Base-by-base conservation (phyloP, 2,797 vertebrate species). In the Anguilla obscura region DNA sequence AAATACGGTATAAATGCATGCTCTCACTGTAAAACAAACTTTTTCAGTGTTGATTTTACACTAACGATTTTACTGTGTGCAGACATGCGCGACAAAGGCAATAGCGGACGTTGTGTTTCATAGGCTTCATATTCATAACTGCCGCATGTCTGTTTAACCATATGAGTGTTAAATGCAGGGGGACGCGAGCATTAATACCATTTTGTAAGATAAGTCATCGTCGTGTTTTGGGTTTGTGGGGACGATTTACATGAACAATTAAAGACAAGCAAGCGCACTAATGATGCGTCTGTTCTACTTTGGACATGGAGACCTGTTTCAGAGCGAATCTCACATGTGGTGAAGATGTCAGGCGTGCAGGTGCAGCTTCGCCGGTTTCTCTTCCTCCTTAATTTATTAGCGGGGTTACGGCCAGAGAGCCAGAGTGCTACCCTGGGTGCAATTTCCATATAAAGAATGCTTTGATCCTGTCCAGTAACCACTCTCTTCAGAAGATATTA, bases 311-410 rank as follows among this genome's bases (percentile, higher is more conserved):
- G 89, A 88, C 91, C 88, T 87, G 91, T 86, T 91, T 87, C 83
- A 87, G 85, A 79, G 90, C 87, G 74, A 74, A 76, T 66, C 80
- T 89, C 88, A 86, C 89, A 90, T 90, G 89, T 90, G 90, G 89
- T 91, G 88, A 91, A 90, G 86, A 87, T 87, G 89, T 91, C 92
- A 89, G 91, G 84, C 86, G 87, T 92, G 94, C 97, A 98, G 97
- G 95, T 97, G 97, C 96, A 96, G 93, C 93, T 93, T 90, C 91
- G 92, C 90, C 92, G 93, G 91, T 92, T 90, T 88, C 89, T 93
- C 84, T 92, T 90, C 93, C 92, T 93, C 91, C 89, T 91, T 94
- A 97, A 97, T 97, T 96, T 97, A 98, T 95, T 93, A 92, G 90
- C 85, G 85, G 89, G 95, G 96, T 96, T 96, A 96, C 89, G 92